Percentiles rank a stretch among this genome's conserved stretches.
Evolutionary conservation across 2,888 invertebrate genomes (phyloP).

Genomic region (Drosophila rubida): DNA sequence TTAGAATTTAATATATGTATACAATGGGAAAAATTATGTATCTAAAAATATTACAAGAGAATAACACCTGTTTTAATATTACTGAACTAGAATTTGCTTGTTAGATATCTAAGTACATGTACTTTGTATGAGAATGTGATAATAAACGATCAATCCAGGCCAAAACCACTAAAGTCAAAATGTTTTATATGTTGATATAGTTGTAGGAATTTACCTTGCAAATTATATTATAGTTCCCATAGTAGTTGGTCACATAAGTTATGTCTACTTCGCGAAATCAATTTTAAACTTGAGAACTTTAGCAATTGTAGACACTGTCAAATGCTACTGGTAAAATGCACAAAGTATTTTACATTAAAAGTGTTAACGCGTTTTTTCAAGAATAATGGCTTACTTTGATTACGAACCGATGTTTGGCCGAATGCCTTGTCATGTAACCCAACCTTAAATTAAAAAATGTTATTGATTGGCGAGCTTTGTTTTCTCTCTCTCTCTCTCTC

Average conservation of each 20-base stretch:
- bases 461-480: conserved; percentile 64
- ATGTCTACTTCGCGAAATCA: not conserved
- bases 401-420: conserved; percentile 9
- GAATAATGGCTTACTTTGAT: conserved; percentile 10
- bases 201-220: not conserved
- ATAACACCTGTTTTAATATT: too few species aligned
- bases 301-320: not conserved
- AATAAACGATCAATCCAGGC: too few species aligned
- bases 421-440: conserved; percentile 24
- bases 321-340: not conserved
- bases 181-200: not conserved
- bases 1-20: too few species aligned
- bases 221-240: not conserved
- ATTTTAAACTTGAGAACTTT: not conserved
- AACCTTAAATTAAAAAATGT: conserved; percentile 40
- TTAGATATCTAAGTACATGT: too few species aligned
- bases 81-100: too few species aligned
- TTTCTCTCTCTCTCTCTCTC: conserved; percentile 34
- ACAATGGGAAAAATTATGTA: too few species aligned
- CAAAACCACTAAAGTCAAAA: not conserved
- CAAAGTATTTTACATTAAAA: not conserved
- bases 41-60: too few species aligned
- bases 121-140: too few species aligned
- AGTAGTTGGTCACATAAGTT: not conserved
- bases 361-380: not conserved